Percentiles rank a stretch among this genome's conserved stretches.
phyloP scores from a whole-genome alignment of 2,113 vertebrate genomes.

The Rhinolophus ferrumequinum region DNA sequence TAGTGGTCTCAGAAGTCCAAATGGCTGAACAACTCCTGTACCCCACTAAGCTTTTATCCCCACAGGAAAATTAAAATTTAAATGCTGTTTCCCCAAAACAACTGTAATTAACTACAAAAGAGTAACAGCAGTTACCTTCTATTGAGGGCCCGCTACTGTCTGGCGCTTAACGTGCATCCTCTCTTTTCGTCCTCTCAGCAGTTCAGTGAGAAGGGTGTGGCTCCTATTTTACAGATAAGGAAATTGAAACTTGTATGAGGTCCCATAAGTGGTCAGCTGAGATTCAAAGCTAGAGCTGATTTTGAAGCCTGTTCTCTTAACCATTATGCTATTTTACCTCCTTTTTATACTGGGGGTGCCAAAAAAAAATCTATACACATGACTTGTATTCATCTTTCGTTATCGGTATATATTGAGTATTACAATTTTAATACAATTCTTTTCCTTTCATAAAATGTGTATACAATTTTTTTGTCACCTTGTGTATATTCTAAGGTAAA shows the following conservation, averaged over 20 bases:
- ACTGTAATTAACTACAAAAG: not conserved
- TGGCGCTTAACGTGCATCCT: not conserved
- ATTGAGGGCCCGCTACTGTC: not conserved
- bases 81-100: not conserved
- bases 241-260: not conserved
- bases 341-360: not conserved
- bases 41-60: not conserved
- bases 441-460: too few species aligned
- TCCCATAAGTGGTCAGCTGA: not conserved
- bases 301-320: not conserved
- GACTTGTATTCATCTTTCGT: too few species aligned
- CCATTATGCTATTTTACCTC: not conserved
- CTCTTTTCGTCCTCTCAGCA: not conserved
- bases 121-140: not conserved
- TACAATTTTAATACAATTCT: too few species aligned
- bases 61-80: slow-evolving; percentile 29
- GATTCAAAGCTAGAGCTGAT: not conserved
- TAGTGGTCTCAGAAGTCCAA: not conserved
- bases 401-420: too few species aligned
- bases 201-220: not conserved
- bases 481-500: not conserved
- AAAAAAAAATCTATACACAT: too few species aligned
- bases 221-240: not conserved
- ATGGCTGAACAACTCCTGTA: not conserved
- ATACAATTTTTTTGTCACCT: too few species aligned